Evolutionary conservation across 2,888 invertebrate genomes (phyloP).

Genomic region (Nomada fabriciana): DNA sequence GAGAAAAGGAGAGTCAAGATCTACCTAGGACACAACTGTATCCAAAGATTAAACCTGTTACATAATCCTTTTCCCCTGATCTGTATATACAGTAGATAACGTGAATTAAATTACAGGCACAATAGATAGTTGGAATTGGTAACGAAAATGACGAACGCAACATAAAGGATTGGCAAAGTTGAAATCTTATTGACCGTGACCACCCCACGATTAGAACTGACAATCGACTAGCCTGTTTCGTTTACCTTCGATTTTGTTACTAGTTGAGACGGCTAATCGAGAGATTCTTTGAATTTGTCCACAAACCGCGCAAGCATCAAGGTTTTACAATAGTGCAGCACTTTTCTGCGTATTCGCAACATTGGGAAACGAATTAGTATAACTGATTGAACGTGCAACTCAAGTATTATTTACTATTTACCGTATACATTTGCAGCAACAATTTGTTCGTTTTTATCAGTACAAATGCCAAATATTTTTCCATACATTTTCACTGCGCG

Average conservation of each 20-base stretch:
- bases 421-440: too few species aligned
- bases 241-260: conserved; percentile 15
- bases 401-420: too few species aligned
- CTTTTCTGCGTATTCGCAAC: too few species aligned
- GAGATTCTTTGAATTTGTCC: conserved; percentile 27
- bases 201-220: conserved; percentile 33
- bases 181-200: conserved; percentile 41
- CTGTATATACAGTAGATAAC: not conserved
- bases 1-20: conserved; percentile 5
- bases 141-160: conserved; percentile 33
- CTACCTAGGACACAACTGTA: not conserved
- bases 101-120: conserved; percentile 2
- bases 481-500: too few species aligned
- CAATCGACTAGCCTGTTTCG: conserved; percentile 27
- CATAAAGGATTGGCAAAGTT: conserved; percentile 34
- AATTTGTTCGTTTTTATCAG: too few species aligned
- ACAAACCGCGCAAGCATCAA: not conserved
- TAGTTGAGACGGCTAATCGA: conserved; percentile 31
- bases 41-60: conserved; percentile 13
- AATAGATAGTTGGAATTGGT: not conserved
- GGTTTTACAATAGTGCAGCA: too few species aligned
- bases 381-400: too few species aligned
- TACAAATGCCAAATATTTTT: too few species aligned
- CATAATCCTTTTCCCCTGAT: not conserved
- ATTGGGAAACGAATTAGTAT: too few species aligned